Evolutionary conservation across 92 coral and sea anemone genomes (phyloP).

Genomic region (Actinernus sp.): DNA sequence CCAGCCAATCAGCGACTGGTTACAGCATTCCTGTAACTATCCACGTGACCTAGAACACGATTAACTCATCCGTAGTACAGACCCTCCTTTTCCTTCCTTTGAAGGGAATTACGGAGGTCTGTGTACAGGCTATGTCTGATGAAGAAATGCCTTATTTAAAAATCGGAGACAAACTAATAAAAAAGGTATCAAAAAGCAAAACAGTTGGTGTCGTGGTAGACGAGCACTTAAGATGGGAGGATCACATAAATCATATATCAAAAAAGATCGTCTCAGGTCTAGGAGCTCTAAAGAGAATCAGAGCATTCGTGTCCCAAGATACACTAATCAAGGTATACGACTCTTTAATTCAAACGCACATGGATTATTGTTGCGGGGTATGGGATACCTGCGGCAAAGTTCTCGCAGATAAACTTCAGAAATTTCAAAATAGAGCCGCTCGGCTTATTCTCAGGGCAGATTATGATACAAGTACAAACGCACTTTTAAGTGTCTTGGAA

Average conservation of each 20-base stretch:
- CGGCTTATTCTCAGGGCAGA: slow-evolving; percentile 7
- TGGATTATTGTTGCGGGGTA: slow-evolving; percentile 14
- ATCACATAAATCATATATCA: slow-evolving; percentile 18
- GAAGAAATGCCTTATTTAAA: slow-evolving; percentile 8
- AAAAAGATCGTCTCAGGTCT: slow-evolving; percentile 12
- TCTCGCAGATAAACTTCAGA: slow-evolving; percentile 8
- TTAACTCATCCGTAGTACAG: too few species aligned
- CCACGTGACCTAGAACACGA: too few species aligned
- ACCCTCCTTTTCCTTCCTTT: too few species aligned
- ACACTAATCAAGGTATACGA: slow-evolving; percentile 2
- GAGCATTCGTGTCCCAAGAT: slow-evolving; percentile 12
- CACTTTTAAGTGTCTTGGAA: background rate
- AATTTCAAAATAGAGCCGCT: slow-evolving; percentile 16
- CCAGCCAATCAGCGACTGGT: too few species aligned
- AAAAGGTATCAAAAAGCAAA: slow-evolving; percentile 7
- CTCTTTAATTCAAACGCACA: slow-evolving; percentile 1
- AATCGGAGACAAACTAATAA: slow-evolving; percentile 9
- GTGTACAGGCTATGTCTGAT: too few species aligned
- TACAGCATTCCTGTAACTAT: too few species aligned
- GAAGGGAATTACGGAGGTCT: too few species aligned
- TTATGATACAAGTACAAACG: slow-evolving; percentile 4
- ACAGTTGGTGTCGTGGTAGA: slow-evolving; percentile 15
- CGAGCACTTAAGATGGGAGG: slow-evolving; percentile 6
- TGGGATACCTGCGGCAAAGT: slow-evolving; percentile 9
- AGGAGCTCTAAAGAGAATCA: slow-evolving; percentile 10